Evolutionary conservation across 2,888 invertebrate species (phyloP).

Genomic region (Anthoptus insignis): DNA sequence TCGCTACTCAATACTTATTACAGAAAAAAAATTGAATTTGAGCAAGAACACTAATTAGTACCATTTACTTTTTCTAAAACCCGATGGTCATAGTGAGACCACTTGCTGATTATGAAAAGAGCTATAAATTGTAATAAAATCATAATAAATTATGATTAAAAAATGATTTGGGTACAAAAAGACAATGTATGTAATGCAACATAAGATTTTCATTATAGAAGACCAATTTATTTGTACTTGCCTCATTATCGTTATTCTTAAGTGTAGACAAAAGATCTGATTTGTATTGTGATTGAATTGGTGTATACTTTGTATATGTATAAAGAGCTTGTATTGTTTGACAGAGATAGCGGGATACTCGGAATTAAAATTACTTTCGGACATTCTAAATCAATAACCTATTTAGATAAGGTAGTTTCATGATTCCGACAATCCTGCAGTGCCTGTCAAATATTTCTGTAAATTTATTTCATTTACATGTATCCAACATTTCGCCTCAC

Average conservation of each 20-base stretch:
- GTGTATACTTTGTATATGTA: slow-evolving; percentile 6
- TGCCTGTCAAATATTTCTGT: slow-evolving; percentile 2
- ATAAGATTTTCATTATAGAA: slow-evolving; percentile 13
- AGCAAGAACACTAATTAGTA: too few relatives aligned
- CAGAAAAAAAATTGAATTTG: too few relatives aligned
- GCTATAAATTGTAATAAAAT: too few relatives aligned
- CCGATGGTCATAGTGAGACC: neutral
- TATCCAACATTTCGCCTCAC: slow-evolving; percentile 9
- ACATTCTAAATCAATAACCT: too few relatives aligned
- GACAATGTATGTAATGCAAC: neutral
- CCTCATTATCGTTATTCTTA: neutral
- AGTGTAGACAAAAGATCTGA: slow-evolving; percentile 34
- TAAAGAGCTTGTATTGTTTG: neutral
- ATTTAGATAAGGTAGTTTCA: too few relatives aligned
- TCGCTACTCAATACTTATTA: too few relatives aligned
- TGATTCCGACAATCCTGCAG: neutral
- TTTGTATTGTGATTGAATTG: slow-evolving; percentile 17
- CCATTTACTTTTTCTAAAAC: too few relatives aligned
- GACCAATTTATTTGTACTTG: neutral
- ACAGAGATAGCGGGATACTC: too few relatives aligned
- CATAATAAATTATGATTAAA: too few relatives aligned
- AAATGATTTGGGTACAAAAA: neutral
- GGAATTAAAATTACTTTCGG: too few relatives aligned
- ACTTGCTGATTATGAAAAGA: neutral
- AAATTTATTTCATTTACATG: neutral